These are phyloP conservation scores for Seriola rivoliana DNA, from an alignment of 2,113 vertebrate genomes.

Conservation along the genomic window DNA sequence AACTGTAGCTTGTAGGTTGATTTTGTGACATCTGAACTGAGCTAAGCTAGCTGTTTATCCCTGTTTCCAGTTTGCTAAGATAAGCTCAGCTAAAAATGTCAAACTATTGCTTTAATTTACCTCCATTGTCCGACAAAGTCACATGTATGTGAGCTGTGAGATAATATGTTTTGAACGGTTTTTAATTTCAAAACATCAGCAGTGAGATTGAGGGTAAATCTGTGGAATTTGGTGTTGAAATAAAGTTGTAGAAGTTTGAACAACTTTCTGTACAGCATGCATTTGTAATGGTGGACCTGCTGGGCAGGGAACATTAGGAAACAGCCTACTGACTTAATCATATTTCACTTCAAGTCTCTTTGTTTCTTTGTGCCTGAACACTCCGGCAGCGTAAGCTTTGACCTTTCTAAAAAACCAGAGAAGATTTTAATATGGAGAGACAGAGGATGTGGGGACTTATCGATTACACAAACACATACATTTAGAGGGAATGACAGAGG, in stretches of 20 bases:
- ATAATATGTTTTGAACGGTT: neutral
- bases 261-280: constrained; percentile 22
- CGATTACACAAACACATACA: neutral
- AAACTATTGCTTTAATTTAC: neutral
- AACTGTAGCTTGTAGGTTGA: no score
- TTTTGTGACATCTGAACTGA: no score
- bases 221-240: neutral
- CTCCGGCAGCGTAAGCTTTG: neutral
- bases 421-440: neutral
- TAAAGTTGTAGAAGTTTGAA: constrained; percentile 21
- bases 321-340: constrained; percentile 3
- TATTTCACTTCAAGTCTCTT: neutral
- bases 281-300: constrained; percentile 10
- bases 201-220: neutral
- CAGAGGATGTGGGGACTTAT: neutral
- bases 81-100: neutral
- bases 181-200: neutral
- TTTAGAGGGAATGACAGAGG: neutral
- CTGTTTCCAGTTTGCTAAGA: neutral
- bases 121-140: neutral
- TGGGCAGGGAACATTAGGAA: neutral
- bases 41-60: no score
- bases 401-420: neutral
- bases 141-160: neutral
- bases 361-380: neutral